Conservation (phyloP, 2,888 invertebrate genomes). For the Aphodius granarius region DNA sequence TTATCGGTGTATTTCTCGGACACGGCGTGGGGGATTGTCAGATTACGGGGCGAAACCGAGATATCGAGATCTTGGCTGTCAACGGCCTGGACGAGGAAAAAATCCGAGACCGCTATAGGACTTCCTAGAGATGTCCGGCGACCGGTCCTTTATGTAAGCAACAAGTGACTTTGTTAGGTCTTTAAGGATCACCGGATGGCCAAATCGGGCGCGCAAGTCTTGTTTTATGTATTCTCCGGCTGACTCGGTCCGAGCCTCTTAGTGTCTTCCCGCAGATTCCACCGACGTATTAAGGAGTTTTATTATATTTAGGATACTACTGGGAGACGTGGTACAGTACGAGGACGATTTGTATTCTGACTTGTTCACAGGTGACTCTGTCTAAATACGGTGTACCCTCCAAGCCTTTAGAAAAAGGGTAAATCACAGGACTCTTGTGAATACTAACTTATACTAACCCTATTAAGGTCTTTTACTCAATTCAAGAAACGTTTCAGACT, state of each 20-base stretch:
- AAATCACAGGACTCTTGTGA: background rate
- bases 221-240: constrained; percentile 9
- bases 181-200: constrained; percentile 5
- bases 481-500: background rate
- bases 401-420: background rate
- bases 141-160: constrained; percentile 10
- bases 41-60: constrained; percentile 44
- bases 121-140: constrained; percentile 15
- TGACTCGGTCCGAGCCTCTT: constrained; percentile 5
- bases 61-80: constrained; percentile 38
- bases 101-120: background rate
- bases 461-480: background rate
- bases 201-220: constrained; percentile 9
- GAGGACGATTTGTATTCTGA: background rate
- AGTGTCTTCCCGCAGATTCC: constrained; percentile 2
- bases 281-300: background rate
- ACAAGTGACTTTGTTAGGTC: constrained; percentile 10
- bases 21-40: constrained; percentile 39
- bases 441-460: background rate
- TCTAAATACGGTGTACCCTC: background rate
- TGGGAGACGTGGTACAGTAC: background rate
- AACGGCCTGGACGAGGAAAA: constrained; percentile 26
- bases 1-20: constrained; percentile 41
- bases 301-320: background rate
- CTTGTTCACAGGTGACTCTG: background rate